These are phyloP conservation scores for Stenolophus ochropezus DNA, from an alignment of 2,888 invertebrate genomes.

Conservation along the genomic window DNA sequence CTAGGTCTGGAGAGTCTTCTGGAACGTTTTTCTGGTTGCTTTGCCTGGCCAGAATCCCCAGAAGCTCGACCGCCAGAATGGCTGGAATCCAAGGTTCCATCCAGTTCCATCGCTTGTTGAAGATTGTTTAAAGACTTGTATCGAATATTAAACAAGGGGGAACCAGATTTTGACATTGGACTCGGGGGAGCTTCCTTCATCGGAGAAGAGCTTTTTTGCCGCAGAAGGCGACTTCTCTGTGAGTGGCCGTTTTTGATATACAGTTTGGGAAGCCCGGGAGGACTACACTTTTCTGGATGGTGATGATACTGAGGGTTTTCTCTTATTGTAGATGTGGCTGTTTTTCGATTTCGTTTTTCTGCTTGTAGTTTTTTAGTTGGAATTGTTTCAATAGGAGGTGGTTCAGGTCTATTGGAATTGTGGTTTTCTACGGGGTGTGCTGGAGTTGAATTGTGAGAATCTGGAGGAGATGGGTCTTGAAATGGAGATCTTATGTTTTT, in stretches of 20 bases:
- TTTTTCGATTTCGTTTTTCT: constrained; percentile 85
- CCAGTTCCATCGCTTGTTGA: constrained; percentile 82
- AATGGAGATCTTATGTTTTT: constrained; percentile 85
- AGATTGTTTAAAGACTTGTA: constrained; percentile 83
- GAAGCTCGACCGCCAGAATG: constrained; percentile 91
- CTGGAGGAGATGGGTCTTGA: constrained; percentile 73
- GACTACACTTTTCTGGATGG: constrained; percentile 77
- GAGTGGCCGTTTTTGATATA: constrained; percentile 86
- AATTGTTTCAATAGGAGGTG: constrained; percentile 94
- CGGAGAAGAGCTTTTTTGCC: constrained; percentile 84
- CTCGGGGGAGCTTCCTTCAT: constrained; percentile 82
- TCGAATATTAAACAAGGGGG: constrained; percentile 85
- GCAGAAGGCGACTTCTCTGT: constrained; percentile 80
- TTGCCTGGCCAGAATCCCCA: constrained; percentile 87
- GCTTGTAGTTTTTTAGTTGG: constrained; percentile 86
- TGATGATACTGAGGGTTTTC: constrained; percentile 76
- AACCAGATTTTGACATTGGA: constrained; percentile 81
- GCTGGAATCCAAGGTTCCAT: constrained; percentile 90
- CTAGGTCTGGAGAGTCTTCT: constrained; percentile 88
- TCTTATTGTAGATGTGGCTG: constrained; percentile 75
- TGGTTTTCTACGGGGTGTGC: constrained; percentile 65
- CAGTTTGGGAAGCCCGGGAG: constrained; percentile 82
- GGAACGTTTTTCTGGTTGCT: constrained; percentile 88
- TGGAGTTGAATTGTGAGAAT: constrained; percentile 73
- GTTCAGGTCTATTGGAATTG: constrained; percentile 83